Evolutionary conservation across 1,140 invertebrate genomes (phyloP), one percentile per base, ranked within the genome.

Genomic region (Drosophila tani): DNA sequence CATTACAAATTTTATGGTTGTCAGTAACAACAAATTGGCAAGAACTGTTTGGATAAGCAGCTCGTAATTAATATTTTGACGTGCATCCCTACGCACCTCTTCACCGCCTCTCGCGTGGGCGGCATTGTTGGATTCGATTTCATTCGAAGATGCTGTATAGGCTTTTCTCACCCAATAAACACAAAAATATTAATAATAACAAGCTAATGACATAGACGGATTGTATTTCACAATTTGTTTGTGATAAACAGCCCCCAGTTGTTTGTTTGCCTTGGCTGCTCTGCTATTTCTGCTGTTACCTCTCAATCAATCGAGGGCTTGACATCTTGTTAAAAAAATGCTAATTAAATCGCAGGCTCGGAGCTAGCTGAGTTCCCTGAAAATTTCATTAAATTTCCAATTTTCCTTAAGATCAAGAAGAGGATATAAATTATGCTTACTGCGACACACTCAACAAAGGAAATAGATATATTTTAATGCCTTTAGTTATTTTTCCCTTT

Each of bases 41-140:
- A 50, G 56, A 60, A 79, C 56, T 68, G 78, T 65, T 79, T 74
- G 65, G 73, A 56, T 81, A 81, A 81, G 74, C 67, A 81, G 60
- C 74, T 5, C 63, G 78, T 85, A 85, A 85, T 85, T 85, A 85
- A 85, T 85, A 85, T 84, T 77, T 69, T 78, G 78, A 62, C 67
- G 62, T 66, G 50, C 27, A 55, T 24, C 35, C 32, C 24, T 11
- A 35, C 24, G 17, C 14, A 29, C 27, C 27, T 29, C 27, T 1
- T 1, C 0, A 7, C 6, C 47, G 1, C 50, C 21, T 17, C 43
- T 29, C n/a, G 40, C 60, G 19, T 35, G 45, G 41, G 50, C 21
- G 53, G 45, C 29, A 29, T 19, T 41, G 27, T 24, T 50, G 62
- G 75, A 46, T 58, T 77, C 45, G 17, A 70, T 79, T 79, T 79